Evolutionary conservation across 2,113 vertebrate species (phyloP), one percentile per base, ranked within the genome.

Genomic region (Peromyscus leucopus): DNA sequence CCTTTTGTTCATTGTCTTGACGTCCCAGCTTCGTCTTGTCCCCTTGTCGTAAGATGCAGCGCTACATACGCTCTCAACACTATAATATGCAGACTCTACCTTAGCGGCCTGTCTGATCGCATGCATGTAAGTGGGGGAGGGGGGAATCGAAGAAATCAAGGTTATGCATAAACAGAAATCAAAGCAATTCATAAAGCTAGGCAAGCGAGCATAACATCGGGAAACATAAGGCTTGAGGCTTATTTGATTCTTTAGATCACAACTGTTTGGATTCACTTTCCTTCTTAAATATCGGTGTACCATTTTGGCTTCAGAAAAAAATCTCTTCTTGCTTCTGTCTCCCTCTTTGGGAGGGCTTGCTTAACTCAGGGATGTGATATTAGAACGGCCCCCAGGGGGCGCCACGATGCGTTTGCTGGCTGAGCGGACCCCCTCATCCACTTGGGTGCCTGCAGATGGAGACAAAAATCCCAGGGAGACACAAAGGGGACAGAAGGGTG

Each of bases 161-260:
- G 98, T 98, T 99, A 99, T 96, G 98, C 98, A 98, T 98, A 98
- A 99, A 98, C 89, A 99, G 99, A 99, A 99, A 98, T 97, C 94
- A 98, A 99, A 99, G 99, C 99, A 98, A 96, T 98, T 99, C 96
- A 98, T 99, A 99, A 99, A 99, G 99, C 98, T 98, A 99, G 98
- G 98, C 99, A 99, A 98, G 98, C 98, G 98, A 99, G 98, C 98
- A 98, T 99, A 99, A 98, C 99, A 98, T 98, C 97, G 98, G 99
- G 99, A 99, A 99, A 99, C 99, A 99, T 99, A 99, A 99, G 99
- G 99, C 99, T 99, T 99, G 99, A 99, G 99, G 99, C 99, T 99
- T 99, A 99, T 98, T 98, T 98, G 97, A 99, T 98, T 98, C 98
- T 99, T 98, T 98, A 98, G 98, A 98, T 98, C 97, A 97, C 98